These are phyloP conservation scores for Sarcophaga carnaria DNA, from an alignment of 2,888 invertebrate genomes.

Conservation along the genomic window DNA sequence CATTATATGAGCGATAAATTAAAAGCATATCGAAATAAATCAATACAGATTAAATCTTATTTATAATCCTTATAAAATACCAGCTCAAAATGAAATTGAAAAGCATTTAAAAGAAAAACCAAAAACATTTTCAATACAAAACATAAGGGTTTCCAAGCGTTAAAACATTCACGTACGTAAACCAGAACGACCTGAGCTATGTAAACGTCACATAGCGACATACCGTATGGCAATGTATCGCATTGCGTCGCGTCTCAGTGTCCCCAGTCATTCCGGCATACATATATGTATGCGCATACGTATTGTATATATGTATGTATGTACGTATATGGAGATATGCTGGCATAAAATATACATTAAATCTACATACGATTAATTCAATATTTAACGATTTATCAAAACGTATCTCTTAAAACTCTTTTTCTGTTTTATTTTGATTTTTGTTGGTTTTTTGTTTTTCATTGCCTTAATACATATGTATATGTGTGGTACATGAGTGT, in stretches of 20 bases:
- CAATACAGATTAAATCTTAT: constrained; percentile 80
- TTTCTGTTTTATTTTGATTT: not conserved
- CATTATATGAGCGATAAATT: constrained; percentile 71
- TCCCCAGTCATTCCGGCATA: not conserved
- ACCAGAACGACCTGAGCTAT: constrained; percentile 4
- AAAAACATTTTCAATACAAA: constrained; percentile 9
- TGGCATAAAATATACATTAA: constrained; percentile 53
- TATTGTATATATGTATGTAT: too few relatives aligned
- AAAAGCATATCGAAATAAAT: constrained; percentile 79
- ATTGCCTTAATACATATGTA: not conserved
- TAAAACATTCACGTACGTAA: constrained; percentile 6
- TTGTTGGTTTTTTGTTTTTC: not conserved
- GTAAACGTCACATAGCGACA: not conserved
- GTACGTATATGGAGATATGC: constrained; percentile 9
- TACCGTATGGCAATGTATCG: not conserved
- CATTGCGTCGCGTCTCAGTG: not conserved
- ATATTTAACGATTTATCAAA: constrained; percentile 59
- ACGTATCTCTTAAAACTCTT: constrained; percentile 35
- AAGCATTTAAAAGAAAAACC: not conserved
- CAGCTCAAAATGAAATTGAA: not conserved
- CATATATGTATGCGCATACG: not conserved
- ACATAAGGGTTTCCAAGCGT: constrained; percentile 39
- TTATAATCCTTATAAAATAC: constrained; percentile 64
- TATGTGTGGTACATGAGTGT: too few relatives aligned
- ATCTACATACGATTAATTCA: constrained; percentile 45